Percentiles rank a stretch among this genome's conserved stretches.
phyloP scores from a whole-genome alignment of 2,113 vertebrate species.

The Oceanites oceanicus region DNA sequence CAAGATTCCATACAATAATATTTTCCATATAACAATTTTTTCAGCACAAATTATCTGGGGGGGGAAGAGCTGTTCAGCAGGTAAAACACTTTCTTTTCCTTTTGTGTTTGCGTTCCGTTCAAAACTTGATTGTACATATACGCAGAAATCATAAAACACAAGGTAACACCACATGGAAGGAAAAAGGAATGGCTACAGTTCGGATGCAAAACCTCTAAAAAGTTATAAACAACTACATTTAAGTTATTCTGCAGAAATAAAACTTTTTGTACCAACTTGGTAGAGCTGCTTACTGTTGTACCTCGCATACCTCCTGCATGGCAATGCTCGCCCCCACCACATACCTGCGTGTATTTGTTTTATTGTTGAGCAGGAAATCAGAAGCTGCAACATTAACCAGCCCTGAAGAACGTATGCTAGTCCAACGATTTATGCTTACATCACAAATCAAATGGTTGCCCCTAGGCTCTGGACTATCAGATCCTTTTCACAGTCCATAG shows the following conservation, averaged over 20 bases:
- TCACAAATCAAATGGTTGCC: accelerated
- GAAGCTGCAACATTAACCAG: accelerated
- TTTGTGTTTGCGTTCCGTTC: accelerated
- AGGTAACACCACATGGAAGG: accelerated
- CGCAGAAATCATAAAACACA: neutral
- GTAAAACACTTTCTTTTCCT: neutral
- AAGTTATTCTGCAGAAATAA: neutral
- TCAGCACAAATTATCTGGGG: neutral
- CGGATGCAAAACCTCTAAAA: neutral
- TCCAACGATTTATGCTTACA: accelerated
- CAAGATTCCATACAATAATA: accelerated
- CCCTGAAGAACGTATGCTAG: accelerated
- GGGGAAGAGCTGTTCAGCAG: neutral
- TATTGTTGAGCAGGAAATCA: accelerated
- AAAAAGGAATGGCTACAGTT: accelerated
- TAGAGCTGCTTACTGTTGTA: accelerated
- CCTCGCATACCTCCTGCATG: accelerated
- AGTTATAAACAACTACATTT: accelerated
- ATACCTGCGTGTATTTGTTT: accelerated
- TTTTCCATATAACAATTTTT: neutral
- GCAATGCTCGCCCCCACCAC: accelerated
- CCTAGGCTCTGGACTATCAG: accelerated
- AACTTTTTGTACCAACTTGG: accelerated
- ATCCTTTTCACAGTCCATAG: accelerated
- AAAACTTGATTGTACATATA: accelerated